These are phyloP conservation scores for Stenichneumon culpator DNA, from an alignment of 2,888 invertebrate genomes.

Conservation along the genomic window DNA sequence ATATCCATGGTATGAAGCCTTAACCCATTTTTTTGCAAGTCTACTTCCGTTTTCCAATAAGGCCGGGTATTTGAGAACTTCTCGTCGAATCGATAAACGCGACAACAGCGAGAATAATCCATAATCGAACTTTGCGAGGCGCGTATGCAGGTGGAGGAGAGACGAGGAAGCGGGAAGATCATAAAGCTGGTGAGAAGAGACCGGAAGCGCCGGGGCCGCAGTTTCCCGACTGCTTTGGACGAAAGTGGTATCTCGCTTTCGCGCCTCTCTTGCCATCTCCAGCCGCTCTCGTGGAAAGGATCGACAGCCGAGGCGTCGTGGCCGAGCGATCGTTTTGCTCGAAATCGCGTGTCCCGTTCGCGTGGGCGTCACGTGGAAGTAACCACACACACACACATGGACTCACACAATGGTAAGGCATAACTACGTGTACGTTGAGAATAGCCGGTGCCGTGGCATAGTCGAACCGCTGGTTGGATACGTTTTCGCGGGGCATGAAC, in stretches of 20 bases:
- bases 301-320: slow-evolving; percentile 35
- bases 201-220: slow-evolving; percentile 49
- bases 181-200: slow-evolving; percentile 34
- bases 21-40: neutral
- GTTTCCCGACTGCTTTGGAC: slow-evolving; percentile 35
- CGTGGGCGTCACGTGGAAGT: slow-evolving; percentile 45
- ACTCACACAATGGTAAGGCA: neutral
- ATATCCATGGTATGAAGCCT: neutral
- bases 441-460: neutral
- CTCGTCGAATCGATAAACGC: neutral
- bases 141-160: neutral
- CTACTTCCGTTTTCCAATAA: neutral
- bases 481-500: neutral
- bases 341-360: slow-evolving; percentile 63
- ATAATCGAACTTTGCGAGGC: neutral
- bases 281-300: slow-evolving; percentile 1
- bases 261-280: slow-evolving; percentile 9
- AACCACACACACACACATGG: neutral
- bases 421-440: neutral
- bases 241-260: slow-evolving; percentile 54
- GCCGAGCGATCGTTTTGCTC: slow-evolving; percentile 63
- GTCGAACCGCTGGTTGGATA: neutral
- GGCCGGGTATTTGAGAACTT: neutral
- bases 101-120: neutral
- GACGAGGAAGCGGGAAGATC: slow-evolving; percentile 14